Evolutionary conservation across 2,113 vertebrate genomes (phyloP).

Genomic region (Nibea coibor): DNA sequence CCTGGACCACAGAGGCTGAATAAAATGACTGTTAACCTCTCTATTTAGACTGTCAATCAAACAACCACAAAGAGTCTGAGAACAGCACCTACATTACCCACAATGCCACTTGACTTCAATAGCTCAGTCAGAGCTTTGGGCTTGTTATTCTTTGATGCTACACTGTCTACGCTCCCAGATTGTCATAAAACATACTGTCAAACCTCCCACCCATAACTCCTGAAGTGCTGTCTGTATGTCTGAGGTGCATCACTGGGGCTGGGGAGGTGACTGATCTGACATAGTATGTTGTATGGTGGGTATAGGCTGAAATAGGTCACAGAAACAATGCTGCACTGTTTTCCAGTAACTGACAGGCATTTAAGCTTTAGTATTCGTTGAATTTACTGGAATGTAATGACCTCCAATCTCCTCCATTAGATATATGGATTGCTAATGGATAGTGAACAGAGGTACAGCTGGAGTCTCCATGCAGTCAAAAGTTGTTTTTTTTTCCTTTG

Average conservation of each 20-base stretch:
- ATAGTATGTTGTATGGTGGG: not conserved
- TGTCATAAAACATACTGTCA: not conserved
- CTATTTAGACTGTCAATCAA: too few species aligned
- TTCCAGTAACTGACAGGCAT: conserved; percentile 19
- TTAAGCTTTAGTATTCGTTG: not conserved
- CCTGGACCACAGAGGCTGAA: too few species aligned
- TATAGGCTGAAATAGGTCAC: conserved; percentile 42
- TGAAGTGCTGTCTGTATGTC: not conserved
- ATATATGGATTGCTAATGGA: not conserved
- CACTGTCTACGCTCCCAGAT: not conserved
- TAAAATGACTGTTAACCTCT: too few species aligned
- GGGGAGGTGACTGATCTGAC: not conserved
- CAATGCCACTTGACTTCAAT: too few species aligned
- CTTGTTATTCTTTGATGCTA: too few species aligned
- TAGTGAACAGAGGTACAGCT: not conserved
- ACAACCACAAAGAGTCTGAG: too few species aligned
- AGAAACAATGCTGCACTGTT: conserved; percentile 45
- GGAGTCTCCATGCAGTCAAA: not conserved
- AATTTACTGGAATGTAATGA: not conserved
- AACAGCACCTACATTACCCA: too few species aligned
- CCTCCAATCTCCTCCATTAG: too few species aligned
- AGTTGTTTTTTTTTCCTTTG: not conserved
- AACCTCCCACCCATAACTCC: not conserved
- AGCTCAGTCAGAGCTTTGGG: not conserved
- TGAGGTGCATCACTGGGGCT: not conserved